Percentiles rank a stretch among this genome's conserved stretches.
Evolutionary conservation across 2,113 vertebrate species (phyloP).

Genomic region (Desmodus rotundus): DNA sequence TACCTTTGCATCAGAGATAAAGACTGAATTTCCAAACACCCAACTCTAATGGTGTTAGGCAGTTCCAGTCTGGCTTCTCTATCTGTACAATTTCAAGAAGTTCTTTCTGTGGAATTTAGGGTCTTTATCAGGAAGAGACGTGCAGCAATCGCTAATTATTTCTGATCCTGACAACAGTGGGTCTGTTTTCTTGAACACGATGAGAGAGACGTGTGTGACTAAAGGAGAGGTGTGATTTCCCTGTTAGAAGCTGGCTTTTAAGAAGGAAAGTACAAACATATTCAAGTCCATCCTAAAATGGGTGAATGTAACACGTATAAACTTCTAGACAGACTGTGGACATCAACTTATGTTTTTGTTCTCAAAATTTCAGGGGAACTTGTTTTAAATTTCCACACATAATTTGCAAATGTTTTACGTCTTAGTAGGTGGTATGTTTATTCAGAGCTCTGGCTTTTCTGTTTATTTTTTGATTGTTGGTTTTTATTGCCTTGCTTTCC

Average conservation of each 20-base stretch:
- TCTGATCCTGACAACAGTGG: not conserved
- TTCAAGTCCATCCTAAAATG: slow-evolving; percentile 29
- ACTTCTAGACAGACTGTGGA: not conserved
- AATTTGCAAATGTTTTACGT: not conserved
- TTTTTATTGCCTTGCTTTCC: not conserved
- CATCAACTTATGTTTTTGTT: slow-evolving; percentile 22
- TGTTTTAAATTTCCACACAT: slow-evolving; percentile 9
- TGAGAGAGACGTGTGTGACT: not conserved
- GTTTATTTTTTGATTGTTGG: not conserved
- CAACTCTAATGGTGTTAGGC: not conserved
- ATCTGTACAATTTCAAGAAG: not conserved
- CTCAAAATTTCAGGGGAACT: not conserved
- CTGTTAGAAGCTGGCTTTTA: not conserved
- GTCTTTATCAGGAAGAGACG: not conserved
- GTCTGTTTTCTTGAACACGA: not conserved
- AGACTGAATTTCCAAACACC: not conserved
- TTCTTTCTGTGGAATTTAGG: not conserved
- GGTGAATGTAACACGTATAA: slow-evolving; percentile 24
- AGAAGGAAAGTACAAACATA: not conserved
- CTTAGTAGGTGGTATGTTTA: not conserved
- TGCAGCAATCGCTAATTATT: slow-evolving; percentile 32
- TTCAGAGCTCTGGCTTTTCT: not conserved
- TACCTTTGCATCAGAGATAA: not conserved
- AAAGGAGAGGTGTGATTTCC: slow-evolving; percentile 6
- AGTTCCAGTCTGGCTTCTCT: not conserved